A percentile compares a stretch with the other conserved stretches of the same genome.
phyloP scores from a whole-genome alignment of 2,113 vertebrate species.

The Cygnus buccinator region DNA sequence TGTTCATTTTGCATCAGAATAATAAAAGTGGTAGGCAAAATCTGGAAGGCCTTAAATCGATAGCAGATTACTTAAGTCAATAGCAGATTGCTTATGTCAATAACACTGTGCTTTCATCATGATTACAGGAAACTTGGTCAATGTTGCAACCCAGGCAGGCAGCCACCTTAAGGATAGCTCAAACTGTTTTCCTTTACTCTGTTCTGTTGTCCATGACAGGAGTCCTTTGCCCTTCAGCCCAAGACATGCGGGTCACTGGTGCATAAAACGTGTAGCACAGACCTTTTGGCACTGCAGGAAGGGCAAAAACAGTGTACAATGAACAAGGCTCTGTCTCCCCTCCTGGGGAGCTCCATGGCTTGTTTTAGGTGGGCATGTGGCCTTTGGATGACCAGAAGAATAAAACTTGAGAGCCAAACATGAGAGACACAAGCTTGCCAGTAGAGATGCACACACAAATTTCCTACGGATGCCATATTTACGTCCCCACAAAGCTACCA shows the following conservation, averaged over 20 bases:
- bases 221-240: background rate
- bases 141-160: background rate
- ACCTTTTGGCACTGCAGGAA: background rate
- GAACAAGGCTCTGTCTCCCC: background rate
- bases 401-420: background rate
- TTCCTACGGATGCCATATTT: background rate
- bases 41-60: background rate
- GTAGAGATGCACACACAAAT: background rate
- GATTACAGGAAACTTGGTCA: background rate
- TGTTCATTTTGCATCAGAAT: background rate
- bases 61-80: background rate
- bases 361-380: background rate
- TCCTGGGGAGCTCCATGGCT: background rate
- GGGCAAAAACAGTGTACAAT: accelerated
- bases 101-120: background rate
- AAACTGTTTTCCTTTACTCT: background rate
- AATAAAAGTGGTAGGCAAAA: background rate
- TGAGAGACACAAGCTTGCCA: background rate
- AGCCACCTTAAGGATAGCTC: background rate
- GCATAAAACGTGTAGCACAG: background rate
- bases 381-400: background rate
- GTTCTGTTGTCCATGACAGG: background rate
- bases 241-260: accelerated
- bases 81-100: background rate
- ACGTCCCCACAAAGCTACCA: background rate